These are phyloP conservation scores for Drosophila cognata DNA, from an alignment of 2,888 invertebrate species.

Conservation along the genomic window DNA sequence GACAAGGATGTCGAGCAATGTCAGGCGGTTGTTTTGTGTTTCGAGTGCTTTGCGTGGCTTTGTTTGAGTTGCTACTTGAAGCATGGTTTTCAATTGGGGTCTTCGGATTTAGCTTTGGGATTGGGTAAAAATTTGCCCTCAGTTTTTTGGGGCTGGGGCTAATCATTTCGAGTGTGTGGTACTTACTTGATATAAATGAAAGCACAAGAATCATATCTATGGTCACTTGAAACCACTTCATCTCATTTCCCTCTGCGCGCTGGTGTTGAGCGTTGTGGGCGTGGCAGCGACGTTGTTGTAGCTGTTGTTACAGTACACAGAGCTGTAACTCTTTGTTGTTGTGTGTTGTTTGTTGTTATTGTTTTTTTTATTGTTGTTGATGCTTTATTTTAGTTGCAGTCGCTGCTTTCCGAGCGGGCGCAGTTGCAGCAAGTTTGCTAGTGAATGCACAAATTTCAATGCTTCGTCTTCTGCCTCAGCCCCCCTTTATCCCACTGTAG, in stretches of 20 bases:
- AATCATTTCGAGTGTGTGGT: slow-evolving; percentile 55
- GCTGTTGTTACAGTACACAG: slow-evolving; percentile 51
- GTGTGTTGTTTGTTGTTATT: slow-evolving; percentile 5
- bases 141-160: slow-evolving; percentile 13
- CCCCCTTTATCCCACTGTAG: slow-evolving; percentile 15
- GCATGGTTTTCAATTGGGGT: slow-evolving; percentile 19
- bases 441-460: slow-evolving; percentile 8
- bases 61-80: slow-evolving; percentile 65
- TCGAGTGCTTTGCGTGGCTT: slow-evolving; percentile 55
- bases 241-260: slow-evolving; percentile 85
- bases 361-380: slow-evolving; percentile 31
- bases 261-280: slow-evolving; percentile 59
- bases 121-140: slow-evolving; percentile 51
- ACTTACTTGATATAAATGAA: slow-evolving; percentile 85
- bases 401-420: slow-evolving; percentile 15
- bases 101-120: slow-evolving; percentile 23
- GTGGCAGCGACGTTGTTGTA: slow-evolving; percentile 61
- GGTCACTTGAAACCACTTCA: slow-evolving; percentile 86
- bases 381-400: slow-evolving; percentile 27
- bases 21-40: slow-evolving; percentile 68
- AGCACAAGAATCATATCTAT: slow-evolving; percentile 85
- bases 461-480: slow-evolving; percentile 1
- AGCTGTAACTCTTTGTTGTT: slow-evolving; percentile 26
- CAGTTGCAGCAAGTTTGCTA: slow-evolving; percentile 6
- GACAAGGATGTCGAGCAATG: slow-evolving; percentile 57